Evolutionary conservation across 2,113 vertebrate genomes (phyloP).

Genomic region (Chloroceryle aenea): DNA sequence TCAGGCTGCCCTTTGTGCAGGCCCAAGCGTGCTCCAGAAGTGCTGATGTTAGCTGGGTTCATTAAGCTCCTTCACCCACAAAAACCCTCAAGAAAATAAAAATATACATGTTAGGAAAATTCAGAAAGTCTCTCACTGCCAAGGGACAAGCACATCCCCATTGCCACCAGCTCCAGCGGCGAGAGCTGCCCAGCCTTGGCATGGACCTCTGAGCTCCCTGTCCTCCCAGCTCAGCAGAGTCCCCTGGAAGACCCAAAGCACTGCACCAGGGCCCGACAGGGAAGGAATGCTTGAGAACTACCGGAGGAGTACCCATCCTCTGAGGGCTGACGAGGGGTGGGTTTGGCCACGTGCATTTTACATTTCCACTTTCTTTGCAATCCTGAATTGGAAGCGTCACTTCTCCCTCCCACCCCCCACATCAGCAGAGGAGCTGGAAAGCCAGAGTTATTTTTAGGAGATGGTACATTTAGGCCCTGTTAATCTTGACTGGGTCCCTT

Average conservation of each 20-base stretch:
- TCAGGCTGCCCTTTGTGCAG: background rate
- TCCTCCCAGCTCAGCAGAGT: background rate
- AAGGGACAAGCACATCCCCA: background rate
- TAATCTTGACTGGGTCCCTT: slow-evolving; percentile 33
- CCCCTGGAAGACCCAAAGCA: background rate
- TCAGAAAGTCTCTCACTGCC: background rate
- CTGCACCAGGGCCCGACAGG: background rate
- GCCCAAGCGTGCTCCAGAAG: background rate
- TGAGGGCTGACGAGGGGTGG: accelerated
- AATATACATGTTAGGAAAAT: background rate
- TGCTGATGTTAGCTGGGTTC: background rate
- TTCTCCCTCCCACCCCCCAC: background rate
- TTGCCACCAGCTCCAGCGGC: background rate
- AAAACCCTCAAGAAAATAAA: background rate
- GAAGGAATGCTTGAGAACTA: background rate
- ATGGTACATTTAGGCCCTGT: slow-evolving; percentile 4
- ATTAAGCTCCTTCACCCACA: background rate
- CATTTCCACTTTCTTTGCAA: background rate
- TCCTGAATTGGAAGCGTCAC: background rate
- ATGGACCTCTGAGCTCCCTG: accelerated
- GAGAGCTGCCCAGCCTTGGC: background rate
- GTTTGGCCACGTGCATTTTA: background rate
- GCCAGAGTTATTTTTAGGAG: slow-evolving; percentile 38
- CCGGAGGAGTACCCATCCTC: background rate
- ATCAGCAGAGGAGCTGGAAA: slow-evolving; percentile 18